Base-by-base conservation (phyloP, 1,140 invertebrate species). In the Drosophila pseudoobscura region DNA sequence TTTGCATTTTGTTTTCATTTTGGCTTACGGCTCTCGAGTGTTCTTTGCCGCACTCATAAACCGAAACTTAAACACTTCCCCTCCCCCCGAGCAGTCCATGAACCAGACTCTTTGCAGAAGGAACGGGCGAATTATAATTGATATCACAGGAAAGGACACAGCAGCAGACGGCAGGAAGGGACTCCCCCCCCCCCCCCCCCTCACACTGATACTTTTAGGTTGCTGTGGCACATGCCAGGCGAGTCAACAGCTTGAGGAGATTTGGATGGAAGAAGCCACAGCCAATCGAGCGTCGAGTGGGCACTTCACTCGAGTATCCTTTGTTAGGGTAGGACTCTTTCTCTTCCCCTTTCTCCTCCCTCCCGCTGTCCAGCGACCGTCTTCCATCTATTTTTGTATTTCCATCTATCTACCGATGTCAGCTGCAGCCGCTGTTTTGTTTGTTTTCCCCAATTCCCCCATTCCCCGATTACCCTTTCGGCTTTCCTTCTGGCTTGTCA, bases 51-150 rank as follows among this genome's bases (percentile, higher is more conserved):
- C 56, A 69, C 63, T 69, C 57, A 66, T 65, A 69, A 72, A 78
- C 61, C 43, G 8, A 49, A 87, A 85, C 82, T 77, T 80, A 87
- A 84, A 70, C 63, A 75, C 54, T 75, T 46, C 56, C 15, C 45
- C 39, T 8, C 20, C n/a, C 31, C n/a, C 35, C 2, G 20, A 15
- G 15, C 7, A 24, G 17, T 9, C n/a, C 22, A 7, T 77, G 70
- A 31, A 26, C 59, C 59, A 64, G 29, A 74, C 70, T 20, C 70
- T 20, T 35, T 70, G 55, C 63, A 44, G 39, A 43, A 17, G 52
- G 24, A 44, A 22, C 45, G 22, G 52, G 52, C 44, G 17, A 51
- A 57, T 63, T 80, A 75, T 88, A 87, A 87, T 88, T 87, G 78
- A 87, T 82, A 78, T 64, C 55, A 26, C 22, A 45, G 24, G 8